phyloP scores from a whole-genome alignment of 2,797 vertebrate species.

The Enteromius thamalakanensis region DNA sequence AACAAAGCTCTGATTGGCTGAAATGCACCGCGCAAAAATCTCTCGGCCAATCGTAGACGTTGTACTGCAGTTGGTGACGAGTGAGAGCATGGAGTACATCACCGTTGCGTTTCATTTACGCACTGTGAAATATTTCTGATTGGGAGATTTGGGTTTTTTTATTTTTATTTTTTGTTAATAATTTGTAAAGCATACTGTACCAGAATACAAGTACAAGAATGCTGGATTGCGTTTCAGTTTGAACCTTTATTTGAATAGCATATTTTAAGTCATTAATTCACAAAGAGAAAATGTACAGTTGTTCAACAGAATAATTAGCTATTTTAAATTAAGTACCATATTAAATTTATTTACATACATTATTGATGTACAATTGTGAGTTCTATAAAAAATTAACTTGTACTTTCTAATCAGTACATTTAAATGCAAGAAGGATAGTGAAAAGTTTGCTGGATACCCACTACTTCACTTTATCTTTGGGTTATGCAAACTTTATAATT shows the following conservation, averaged over 20 bases:
- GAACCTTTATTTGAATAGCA: constrained; percentile 20
- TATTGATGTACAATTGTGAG: not conserved
- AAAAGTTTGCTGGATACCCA: not conserved
- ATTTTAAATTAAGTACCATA: constrained; percentile 24
- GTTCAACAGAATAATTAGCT: not conserved
- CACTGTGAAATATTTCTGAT: constrained; percentile 17
- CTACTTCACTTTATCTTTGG: not conserved
- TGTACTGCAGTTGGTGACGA: constrained; percentile 40
- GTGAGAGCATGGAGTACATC: constrained; percentile 10
- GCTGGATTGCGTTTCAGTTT: not conserved
- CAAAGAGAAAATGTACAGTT: not conserved
- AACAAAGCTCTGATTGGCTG: constrained; percentile 80
- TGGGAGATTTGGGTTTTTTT: not conserved
- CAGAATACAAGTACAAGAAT: not conserved
- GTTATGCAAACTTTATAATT: not conserved
- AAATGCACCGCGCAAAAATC: constrained; percentile 76
- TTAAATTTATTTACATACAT: constrained; percentile 7
- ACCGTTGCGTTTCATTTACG: constrained; percentile 43
- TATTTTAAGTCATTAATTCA: not conserved
- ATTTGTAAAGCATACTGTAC: not conserved
- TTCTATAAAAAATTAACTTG: not conserved
- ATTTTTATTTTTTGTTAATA: not conserved
- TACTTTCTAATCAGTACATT: not conserved
- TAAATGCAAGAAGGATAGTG: not conserved
- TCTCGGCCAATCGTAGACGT: constrained; percentile 69